Evolutionary conservation across 2,888 invertebrate species (phyloP), one percentile per base, ranked within the genome.

Genomic region (Andrena bucephala): DNA sequence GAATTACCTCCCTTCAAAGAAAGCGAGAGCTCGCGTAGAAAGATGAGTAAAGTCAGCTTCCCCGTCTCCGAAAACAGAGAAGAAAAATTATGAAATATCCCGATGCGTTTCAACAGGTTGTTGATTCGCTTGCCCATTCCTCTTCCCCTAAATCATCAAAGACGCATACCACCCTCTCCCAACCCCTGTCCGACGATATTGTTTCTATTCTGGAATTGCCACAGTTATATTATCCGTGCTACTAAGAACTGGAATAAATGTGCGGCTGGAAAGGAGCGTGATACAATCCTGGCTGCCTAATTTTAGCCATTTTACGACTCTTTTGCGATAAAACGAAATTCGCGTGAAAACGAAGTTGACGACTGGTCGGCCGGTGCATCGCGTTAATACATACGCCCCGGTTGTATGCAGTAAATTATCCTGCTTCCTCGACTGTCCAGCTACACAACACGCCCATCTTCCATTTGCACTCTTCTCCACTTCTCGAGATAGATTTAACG

Each of bases 61-160:
- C 57, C 27, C 2, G 24, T 57, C 27, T 24, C 4, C 27, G 10
- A 10, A 20, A 8, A 20, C 2, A 66, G 0, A 42, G 7, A 50
- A 36, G 10, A 2, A n/a, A 42, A 54, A 48, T 27, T 63, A 31
- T 27, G 20, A 33, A 29, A 50, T 54, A 10, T 24, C 42, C 13
- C 8, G 36, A 71, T 59, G 31, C 33, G 60, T 84, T 85, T 77
- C 89, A 87, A 87, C 80, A 88, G 84, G 81, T 89, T 83, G 87
- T 80, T 81, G 85, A 80, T 75, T 77, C 70, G 66, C 27, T 20
- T 24, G 63, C 63, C 73, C 76, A 76, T 69, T 79, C 78, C 75
- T 73, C 60, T 57, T 65, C 67, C 27, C 31, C 65, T 67, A 69
- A 85, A 80, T 77, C 70, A 66, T 76, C 78, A 52, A 77, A 66